Conservation (phyloP, 92 coral and sea anemone genomes). For the Parazoanthus atlanticus region DNA sequence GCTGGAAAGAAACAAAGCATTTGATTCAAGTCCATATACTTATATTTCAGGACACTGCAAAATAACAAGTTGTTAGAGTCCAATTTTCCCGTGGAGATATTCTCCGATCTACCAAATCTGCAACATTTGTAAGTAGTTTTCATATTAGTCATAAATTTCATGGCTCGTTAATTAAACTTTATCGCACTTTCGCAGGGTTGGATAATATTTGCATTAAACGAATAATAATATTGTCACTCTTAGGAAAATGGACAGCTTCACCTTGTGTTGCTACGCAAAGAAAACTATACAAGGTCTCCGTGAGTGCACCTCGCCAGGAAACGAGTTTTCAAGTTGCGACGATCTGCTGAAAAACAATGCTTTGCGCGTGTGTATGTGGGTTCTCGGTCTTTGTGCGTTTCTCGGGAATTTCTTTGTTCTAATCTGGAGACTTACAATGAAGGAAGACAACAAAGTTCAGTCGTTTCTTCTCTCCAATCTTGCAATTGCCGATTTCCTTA, state of each 20-base stretch:
- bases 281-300: conserved; percentile 34
- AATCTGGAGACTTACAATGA: conserved; percentile 46
- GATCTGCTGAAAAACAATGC: conserved; percentile 58
- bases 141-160: background rate
- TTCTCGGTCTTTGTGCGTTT: conserved; percentile 65
- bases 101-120: conserved; percentile 2
- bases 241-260: conserved; percentile 72
- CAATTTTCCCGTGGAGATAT: conserved; percentile 1
- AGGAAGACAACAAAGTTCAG: conserved; percentile 65
- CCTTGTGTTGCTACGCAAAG: conserved; percentile 78
- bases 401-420: conserved; percentile 60
- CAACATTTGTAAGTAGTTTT: background rate
- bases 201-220: background rate
- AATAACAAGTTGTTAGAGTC: background rate
- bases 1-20: background rate
- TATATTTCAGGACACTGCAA: conserved; percentile 10
- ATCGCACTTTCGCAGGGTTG: background rate
- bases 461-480: conserved; percentile 60
- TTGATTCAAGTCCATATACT: background rate
- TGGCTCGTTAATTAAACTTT: background rate
- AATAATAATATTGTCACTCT: background rate
- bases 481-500: conserved; percentile 62
- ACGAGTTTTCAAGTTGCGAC: conserved; percentile 66
- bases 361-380: conserved; percentile 62
- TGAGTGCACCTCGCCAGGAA: conserved; percentile 31